Conservation (phyloP, 2,888 invertebrate genomes). For the Megastigmus dorsalis region DNA sequence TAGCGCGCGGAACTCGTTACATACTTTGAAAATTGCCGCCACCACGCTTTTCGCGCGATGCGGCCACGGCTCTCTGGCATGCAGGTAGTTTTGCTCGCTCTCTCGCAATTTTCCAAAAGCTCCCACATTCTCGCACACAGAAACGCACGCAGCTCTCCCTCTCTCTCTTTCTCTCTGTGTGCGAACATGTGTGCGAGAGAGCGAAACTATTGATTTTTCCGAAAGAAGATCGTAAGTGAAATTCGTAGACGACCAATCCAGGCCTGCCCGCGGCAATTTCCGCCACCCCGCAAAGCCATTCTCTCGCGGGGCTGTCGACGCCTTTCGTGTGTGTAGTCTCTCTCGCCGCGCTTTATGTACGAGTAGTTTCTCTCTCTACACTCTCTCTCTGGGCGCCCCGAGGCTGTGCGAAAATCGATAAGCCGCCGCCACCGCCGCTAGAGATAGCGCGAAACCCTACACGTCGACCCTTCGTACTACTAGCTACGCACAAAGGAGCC, state of each 20-base stretch:
- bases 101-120: conserved; percentile 22
- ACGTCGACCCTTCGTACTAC: not conserved
- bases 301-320: not conserved
- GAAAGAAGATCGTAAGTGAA: conserved; percentile 46
- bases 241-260: conserved; percentile 50
- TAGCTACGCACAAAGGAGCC: conserved; percentile 24
- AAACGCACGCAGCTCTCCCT: too few relatives aligned
- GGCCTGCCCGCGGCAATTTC: conserved; percentile 44
- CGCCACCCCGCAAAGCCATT: conserved; percentile 23
- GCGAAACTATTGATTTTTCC: conserved; percentile 46
- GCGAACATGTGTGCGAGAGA: conserved; percentile 10
- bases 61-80: not conserved
- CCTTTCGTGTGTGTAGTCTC: not conserved
- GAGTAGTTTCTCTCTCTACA: conserved; percentile 37
- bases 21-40: conserved; percentile 5
- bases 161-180: too few relatives aligned
- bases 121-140: conserved; percentile 6
- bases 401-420: conserved; percentile 51
- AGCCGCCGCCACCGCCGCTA: conserved; percentile 21
- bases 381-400: not conserved
- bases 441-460: conserved; percentile 43
- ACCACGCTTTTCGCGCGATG: too few relatives aligned
- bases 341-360: not conserved
- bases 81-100: not conserved
- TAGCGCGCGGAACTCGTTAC: conserved; percentile 5